Percentiles rank a stretch among this genome's conserved stretches.
phyloP scores from a whole-genome alignment of 2,888 invertebrate genomes.

The Horisme vitalbata region DNA sequence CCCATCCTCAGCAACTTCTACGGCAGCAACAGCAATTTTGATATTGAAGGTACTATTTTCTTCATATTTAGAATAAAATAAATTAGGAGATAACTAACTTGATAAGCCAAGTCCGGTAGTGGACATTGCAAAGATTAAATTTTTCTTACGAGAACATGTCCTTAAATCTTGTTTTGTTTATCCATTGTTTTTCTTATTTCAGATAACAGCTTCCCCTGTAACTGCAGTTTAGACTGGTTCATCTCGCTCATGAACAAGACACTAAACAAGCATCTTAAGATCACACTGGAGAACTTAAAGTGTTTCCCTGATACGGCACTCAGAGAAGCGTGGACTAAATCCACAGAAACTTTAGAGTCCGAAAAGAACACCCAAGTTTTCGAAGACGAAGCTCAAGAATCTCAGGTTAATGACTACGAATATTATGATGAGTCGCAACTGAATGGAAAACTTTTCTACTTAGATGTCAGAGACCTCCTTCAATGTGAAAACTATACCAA shows the following conservation, averaged over 20 bases:
- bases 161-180: conserved; percentile 1
- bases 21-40: conserved; percentile 50
- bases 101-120: too few relatives aligned
- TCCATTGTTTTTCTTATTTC: conserved; percentile 39
- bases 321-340: conserved; percentile 56
- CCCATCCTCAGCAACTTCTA: conserved; percentile 66
- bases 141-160: too few relatives aligned
- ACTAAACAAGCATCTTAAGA: conserved; percentile 53
- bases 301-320: conserved; percentile 58
- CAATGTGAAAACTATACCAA: conserved; percentile 45
- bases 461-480: conserved; percentile 62
- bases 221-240: conserved; percentile 71
- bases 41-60: conserved; percentile 65
- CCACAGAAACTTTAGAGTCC: conserved; percentile 49
- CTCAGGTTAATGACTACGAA: conserved; percentile 56
- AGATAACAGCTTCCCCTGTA: conserved; percentile 71
- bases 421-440: conserved; percentile 72
- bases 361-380: conserved; percentile 46
- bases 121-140: too few relatives aligned
- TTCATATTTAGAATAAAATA: too few relatives aligned
- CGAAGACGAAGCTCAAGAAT: conserved; percentile 49
- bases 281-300: conserved; percentile 65
- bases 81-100: too few relatives aligned
- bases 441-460: conserved; percentile 70
- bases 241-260: conserved; percentile 62